These are phyloP conservation scores for Sus cebifrons DNA, from an alignment of 2,797 vertebrate genomes.

Conservation along the genomic window DNA sequence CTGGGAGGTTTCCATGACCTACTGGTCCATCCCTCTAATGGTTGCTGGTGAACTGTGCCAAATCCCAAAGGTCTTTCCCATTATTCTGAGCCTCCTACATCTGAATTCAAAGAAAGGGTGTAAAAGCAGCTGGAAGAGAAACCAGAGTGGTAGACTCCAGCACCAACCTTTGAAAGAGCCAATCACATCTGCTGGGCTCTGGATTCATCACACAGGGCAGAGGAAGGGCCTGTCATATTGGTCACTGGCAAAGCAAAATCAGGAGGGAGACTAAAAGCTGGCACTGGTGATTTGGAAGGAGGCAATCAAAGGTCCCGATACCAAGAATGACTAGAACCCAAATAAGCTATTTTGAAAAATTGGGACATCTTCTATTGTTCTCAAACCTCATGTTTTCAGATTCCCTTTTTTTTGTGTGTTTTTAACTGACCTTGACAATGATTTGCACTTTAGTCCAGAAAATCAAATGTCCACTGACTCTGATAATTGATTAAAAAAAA, in stretches of 20 bases:
- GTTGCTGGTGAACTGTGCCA: constrained; percentile 89
- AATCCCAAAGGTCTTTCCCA: constrained; percentile 89
- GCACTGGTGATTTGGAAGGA: background rate
- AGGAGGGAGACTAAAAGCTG: background rate
- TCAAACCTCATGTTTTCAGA: background rate
- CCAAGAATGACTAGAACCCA: background rate
- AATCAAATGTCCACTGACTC: background rate
- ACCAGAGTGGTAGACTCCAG: constrained; percentile 89
- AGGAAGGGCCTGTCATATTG: background rate
- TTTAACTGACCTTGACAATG: background rate
- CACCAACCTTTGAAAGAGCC: constrained; percentile 89
- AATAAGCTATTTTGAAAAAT: background rate
- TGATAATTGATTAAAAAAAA: background rate
- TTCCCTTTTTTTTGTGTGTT: background rate
- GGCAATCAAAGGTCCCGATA: background rate
- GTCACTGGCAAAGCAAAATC: background rate
- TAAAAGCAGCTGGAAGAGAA: constrained; percentile 90
- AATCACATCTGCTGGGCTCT: background rate
- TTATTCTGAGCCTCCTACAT: constrained; percentile 90
- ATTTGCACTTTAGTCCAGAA: background rate
- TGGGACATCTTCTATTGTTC: background rate
- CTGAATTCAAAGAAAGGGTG: constrained; percentile 90
- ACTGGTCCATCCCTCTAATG: constrained; percentile 85
- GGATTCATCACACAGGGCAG: background rate
- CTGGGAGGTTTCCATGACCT: constrained; percentile 85